Evolutionary conservation across 2,113 vertebrate genomes (phyloP), one percentile per base, ranked within the genome.

Genomic region (Cololabis saira): DNA sequence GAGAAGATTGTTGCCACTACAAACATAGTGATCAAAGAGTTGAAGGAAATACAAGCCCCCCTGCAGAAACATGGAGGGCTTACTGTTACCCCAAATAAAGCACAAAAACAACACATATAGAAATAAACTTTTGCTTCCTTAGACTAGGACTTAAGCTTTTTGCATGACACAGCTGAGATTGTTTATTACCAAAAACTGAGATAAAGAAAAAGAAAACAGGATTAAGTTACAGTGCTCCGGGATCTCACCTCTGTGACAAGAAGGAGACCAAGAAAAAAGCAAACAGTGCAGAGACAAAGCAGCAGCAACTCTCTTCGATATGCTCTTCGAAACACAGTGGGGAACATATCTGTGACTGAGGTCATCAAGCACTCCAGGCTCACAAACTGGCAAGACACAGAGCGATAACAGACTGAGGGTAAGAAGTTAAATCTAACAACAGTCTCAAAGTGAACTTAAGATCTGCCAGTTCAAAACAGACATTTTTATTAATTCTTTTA

Each of bases 351-450:
- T 1, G 94, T 86, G 49, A 94, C 86, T 7, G 95, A 94, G 0
- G 95, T 96, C 88, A 96, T 95, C 92, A 97, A 83, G 81, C 95
- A 95, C 88, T 98, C 95, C 74, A 98, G 84, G 60, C 95, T 95
- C 74, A 98, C 95, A 4, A 98, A 98, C 96, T 98, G 81, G 30
- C 40, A 45, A 60, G 54, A 67, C 51, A 69, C 14, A 67, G 14
- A 15, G 48, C 9, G n/a, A 61, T 43, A 15, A 67, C 43, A 53
- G 4, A 64, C 21, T 8, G 42, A 22, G 21, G 22, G 4, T 49
- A 42, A 21, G 4, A 44, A 27, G 5, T 4, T 30, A 60, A 61
- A 33, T 14, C 19, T 9, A 52, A 37, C 27, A 53, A 13, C 22
- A 13, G 5, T 27, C 15, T 40, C 33, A 10, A 12, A 37, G 16